Evolutionary conservation across 1,140 invertebrate genomes (phyloP).

Genomic region (Rhagoletis zephyria): DNA sequence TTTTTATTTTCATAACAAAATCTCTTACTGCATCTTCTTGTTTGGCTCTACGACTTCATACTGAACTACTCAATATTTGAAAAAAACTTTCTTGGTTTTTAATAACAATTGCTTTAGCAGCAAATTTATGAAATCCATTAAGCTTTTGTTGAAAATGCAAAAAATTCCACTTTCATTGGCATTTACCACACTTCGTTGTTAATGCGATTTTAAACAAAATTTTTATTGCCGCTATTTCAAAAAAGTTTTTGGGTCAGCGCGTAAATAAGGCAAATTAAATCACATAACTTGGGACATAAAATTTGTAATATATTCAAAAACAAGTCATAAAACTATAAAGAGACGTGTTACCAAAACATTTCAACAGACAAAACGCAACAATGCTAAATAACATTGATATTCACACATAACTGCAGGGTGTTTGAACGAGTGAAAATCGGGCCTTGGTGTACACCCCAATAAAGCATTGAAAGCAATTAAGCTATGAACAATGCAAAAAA

Average conservation of each 20-base stretch:
- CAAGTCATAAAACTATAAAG: slow-evolving; percentile 39
- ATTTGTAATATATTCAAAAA: slow-evolving; percentile 28
- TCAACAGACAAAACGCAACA: background rate
- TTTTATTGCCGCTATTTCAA: slow-evolving; percentile 9
- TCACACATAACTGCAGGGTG: background rate
- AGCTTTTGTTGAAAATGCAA: background rate
- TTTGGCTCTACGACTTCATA: too few species aligned
- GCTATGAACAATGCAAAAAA: background rate
- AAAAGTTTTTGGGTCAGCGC: slow-evolving; percentile 18
- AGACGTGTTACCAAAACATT: slow-evolving; percentile 20
- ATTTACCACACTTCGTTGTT: background rate
- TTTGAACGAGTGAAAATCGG: slow-evolving; percentile 24
- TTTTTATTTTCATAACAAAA: too few species aligned
- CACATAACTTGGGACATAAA: slow-evolving; percentile 29
- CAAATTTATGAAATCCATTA: too few species aligned
- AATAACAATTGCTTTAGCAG: too few species aligned
- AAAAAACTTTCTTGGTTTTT: too few species aligned
- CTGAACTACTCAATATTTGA: too few species aligned
- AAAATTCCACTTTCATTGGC: background rate
- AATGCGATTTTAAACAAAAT: slow-evolving; percentile 26
- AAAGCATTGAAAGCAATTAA: background rate
- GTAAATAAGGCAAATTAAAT: slow-evolving; percentile 42
- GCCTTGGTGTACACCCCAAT: background rate
- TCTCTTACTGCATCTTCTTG: too few species aligned
- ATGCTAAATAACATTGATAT: background rate